Percentiles rank a stretch among this genome's conserved stretches.
Conservation (phyloP, 92 coral and sea anemone species). For the Parazoanthus atlanticus region DNA sequence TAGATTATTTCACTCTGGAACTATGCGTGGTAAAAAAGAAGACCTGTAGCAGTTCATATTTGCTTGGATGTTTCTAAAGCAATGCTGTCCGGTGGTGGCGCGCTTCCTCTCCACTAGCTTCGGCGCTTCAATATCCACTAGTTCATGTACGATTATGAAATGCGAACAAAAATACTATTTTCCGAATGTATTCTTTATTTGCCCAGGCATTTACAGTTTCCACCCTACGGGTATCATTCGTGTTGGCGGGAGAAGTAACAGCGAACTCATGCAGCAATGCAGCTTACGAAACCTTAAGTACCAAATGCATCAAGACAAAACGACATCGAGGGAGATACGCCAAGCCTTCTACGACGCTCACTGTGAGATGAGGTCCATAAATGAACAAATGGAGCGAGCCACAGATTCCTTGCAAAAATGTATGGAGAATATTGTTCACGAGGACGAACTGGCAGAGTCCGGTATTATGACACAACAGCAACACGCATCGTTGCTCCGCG, state of each 20-base stretch:
- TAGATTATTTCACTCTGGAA: too few relatives aligned
- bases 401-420: constrained; percentile 73
- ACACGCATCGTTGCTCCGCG: constrained; percentile 49
- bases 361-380: constrained; percentile 49
- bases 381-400: constrained; percentile 64
- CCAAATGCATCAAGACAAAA: constrained; percentile 59
- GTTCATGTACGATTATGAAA: too few relatives aligned
- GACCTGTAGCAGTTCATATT: too few relatives aligned
- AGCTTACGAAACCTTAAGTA: constrained; percentile 72
- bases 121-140: too few relatives aligned
- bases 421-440: constrained; percentile 73
- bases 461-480: constrained; percentile 66
- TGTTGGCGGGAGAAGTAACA: constrained; percentile 86
- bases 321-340: constrained; percentile 64
- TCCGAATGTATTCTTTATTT: too few relatives aligned
- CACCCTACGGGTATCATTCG: constrained; percentile 82
- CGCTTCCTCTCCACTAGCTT: too few relatives aligned
- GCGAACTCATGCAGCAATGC: constrained; percentile 66
- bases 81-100: too few relatives aligned
- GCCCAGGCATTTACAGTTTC: constrained; percentile 63
- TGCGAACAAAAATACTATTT: too few relatives aligned
- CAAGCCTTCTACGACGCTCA: constrained; percentile 69
- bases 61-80: too few relatives aligned
- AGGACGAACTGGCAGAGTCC: constrained; percentile 46
- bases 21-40: too few relatives aligned